phyloP scores from a whole-genome alignment of 2,797 vertebrate genomes.

The Dendrocincla tyrannina region DNA sequence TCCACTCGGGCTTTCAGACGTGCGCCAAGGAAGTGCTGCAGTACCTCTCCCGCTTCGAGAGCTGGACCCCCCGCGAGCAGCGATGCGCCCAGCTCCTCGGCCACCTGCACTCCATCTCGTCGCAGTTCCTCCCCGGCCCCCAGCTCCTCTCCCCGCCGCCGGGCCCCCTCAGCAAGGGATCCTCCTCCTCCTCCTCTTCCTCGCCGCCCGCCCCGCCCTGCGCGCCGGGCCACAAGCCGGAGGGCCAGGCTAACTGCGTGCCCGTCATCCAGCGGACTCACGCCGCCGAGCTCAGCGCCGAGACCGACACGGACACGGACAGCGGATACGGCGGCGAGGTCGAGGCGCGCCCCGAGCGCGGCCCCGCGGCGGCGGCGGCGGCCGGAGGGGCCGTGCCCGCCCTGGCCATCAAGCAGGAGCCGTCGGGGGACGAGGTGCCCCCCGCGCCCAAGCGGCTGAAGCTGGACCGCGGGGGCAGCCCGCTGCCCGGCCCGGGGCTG shows the following conservation, averaged over 20 bases:
- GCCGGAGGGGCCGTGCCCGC: slow-evolving; percentile 57
- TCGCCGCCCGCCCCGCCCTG: not conserved
- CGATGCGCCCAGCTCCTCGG: slow-evolving; percentile 88
- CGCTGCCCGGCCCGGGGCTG: not conserved
- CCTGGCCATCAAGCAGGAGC: slow-evolving; percentile 90
- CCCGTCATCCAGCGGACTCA: slow-evolving; percentile 97
- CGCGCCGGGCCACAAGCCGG: slow-evolving; percentile 76
- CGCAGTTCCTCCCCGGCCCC: slow-evolving; percentile 83
- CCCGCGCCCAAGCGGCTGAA: slow-evolving; percentile 84
- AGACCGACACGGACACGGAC: slow-evolving; percentile 97
- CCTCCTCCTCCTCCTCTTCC: slow-evolving; percentile 1
- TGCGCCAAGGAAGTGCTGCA: slow-evolving; percentile 96
- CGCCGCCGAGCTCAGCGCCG: slow-evolving; percentile 77
- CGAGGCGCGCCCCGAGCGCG: slow-evolving; percentile 78
- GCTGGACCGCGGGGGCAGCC: slow-evolving; percentile 77
- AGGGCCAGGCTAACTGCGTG: slow-evolving; percentile 89
- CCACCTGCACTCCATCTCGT: slow-evolving; percentile 90
- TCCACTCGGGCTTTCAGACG: slow-evolving; percentile 94
- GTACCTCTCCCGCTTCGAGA: slow-evolving; percentile 90
- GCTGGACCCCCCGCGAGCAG: slow-evolving; percentile 91
- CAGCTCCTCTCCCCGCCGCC: slow-evolving; percentile 76
- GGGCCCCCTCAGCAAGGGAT: slow-evolving; percentile 72
- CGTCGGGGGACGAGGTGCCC: slow-evolving; percentile 80
- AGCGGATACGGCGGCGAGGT: slow-evolving; percentile 94
- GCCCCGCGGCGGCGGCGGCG: not conserved